Conservation (phyloP, 2,888 invertebrate species). For the Limenitis camilla region DNA sequence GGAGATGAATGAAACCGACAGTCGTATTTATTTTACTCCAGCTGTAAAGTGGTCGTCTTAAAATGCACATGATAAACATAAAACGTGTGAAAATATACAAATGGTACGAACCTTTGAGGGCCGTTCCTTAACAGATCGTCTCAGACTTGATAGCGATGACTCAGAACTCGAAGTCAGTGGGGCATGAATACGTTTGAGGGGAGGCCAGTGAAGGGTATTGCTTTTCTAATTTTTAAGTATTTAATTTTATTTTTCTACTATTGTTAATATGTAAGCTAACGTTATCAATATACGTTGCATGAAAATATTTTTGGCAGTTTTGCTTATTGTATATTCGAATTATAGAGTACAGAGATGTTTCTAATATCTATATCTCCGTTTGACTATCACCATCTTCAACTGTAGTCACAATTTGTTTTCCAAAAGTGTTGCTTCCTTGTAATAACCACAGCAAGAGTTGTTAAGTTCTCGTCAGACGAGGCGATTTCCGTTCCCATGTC, state of each 20-base stretch:
- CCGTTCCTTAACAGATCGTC: constrained; percentile 16
- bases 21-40: background rate
- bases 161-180: constrained; percentile 51
- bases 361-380: no score
- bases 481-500: constrained; percentile 61
- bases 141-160: constrained; percentile 35
- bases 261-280: no score
- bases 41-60: background rate
- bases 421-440: background rate
- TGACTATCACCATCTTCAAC: no score
- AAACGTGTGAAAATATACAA: constrained; percentile 7
- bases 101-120: constrained; percentile 5
- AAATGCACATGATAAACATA: background rate
- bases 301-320: no score
- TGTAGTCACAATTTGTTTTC: no score
- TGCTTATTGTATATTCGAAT: no score
- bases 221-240: constrained; percentile 28
- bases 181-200: constrained; percentile 53
- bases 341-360: no score
- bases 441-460: constrained; percentile 11
- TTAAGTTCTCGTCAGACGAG: constrained; percentile 26
- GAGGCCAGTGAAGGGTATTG: constrained; percentile 56
- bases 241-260: background rate
- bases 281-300: no score
- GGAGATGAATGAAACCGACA: background rate